Percentiles rank a stretch among this genome's conserved stretches.
Conservation (phyloP, 2,888 invertebrate species). For the Caradrina kadenii region DNA sequence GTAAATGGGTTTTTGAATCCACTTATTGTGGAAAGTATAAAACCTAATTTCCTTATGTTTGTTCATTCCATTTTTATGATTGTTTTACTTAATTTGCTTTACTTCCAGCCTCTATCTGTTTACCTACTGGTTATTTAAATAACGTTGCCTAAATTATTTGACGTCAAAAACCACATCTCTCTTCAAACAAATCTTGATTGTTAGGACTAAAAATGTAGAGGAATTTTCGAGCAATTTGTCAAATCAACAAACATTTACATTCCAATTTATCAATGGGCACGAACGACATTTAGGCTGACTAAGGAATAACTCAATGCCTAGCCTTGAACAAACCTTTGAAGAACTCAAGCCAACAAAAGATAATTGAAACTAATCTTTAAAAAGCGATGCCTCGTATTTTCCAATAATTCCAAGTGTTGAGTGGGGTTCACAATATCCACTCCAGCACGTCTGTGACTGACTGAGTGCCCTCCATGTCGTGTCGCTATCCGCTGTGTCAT, state of each 20-base stretch:
- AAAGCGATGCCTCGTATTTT: slow-evolving; percentile 43
- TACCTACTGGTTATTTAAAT: slow-evolving; percentile 18
- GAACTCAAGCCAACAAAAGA: slow-evolving; percentile 29
- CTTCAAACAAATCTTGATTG: slow-evolving; percentile 30
- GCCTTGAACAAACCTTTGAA: slow-evolving; percentile 30
- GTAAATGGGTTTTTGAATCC: slow-evolving; percentile 34
- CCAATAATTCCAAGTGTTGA: slow-evolving; percentile 59
- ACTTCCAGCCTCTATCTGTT: not conserved
- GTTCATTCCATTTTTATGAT: slow-evolving; percentile 3
- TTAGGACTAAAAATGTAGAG: slow-evolving; percentile 10
- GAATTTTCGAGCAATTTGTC: slow-evolving; percentile 14
- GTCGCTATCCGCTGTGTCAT: slow-evolving; percentile 64
- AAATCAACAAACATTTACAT: slow-evolving; percentile 42
- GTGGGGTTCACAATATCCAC: slow-evolving; percentile 67
- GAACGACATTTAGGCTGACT: slow-evolving; percentile 19
- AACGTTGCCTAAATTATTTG: slow-evolving; percentile 4
- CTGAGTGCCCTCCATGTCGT: slow-evolving; percentile 60
- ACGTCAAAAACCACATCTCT: slow-evolving; percentile 9
- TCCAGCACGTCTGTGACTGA: slow-evolving; percentile 72
- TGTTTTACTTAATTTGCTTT: not conserved
- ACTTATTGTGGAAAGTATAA: slow-evolving; percentile 22
- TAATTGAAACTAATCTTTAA: slow-evolving; percentile 55
- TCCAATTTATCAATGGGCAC: slow-evolving; percentile 36
- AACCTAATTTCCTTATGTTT: slow-evolving; percentile 20
- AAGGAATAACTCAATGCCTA: slow-evolving; percentile 23